These are phyloP conservation scores for Pogonocichla stellata DNA, from an alignment of 2,113 vertebrate species.

Conservation along the genomic window DNA sequence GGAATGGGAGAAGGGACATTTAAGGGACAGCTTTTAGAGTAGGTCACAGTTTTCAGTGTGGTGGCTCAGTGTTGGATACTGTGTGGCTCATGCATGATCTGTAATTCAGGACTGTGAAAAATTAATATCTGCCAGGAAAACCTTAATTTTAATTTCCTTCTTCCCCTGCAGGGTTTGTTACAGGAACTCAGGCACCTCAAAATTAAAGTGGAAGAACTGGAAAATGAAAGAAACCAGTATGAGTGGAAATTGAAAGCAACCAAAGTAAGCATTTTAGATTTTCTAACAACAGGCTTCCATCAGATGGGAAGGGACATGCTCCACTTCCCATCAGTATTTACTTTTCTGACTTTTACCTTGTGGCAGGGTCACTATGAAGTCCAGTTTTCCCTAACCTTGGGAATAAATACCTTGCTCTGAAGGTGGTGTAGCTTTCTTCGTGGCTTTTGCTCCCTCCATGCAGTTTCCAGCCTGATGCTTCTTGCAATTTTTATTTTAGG, in stretches of 20 bases:
- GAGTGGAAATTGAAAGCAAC: constrained; percentile 92
- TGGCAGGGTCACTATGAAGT: neutral
- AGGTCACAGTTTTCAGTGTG: neutral
- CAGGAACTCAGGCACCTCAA: constrained; percentile 89
- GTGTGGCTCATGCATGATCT: neutral
- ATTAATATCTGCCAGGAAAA: neutral
- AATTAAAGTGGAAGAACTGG: constrained; percentile 91
- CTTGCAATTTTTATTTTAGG: neutral
- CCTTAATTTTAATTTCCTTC: neutral
- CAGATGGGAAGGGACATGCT: neutral
- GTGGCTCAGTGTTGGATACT: neutral
- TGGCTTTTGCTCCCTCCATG: neutral
- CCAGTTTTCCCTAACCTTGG: neutral
- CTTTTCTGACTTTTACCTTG: neutral
- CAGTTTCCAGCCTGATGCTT: neutral
- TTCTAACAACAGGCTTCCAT: neutral
- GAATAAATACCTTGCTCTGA: neutral
- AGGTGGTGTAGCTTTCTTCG: neutral
- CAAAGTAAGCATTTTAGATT: constrained; percentile 79
- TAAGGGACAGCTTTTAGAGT: neutral
- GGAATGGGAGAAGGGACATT: neutral
- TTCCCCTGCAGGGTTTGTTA: constrained; percentile 79
- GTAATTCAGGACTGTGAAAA: neutral
- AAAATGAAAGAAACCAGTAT: constrained; percentile 91
- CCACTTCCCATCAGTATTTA: neutral